These are phyloP conservation scores for Cynopterus sphinx DNA, from an alignment of 2,797 vertebrate species.

Conservation along the genomic window DNA sequence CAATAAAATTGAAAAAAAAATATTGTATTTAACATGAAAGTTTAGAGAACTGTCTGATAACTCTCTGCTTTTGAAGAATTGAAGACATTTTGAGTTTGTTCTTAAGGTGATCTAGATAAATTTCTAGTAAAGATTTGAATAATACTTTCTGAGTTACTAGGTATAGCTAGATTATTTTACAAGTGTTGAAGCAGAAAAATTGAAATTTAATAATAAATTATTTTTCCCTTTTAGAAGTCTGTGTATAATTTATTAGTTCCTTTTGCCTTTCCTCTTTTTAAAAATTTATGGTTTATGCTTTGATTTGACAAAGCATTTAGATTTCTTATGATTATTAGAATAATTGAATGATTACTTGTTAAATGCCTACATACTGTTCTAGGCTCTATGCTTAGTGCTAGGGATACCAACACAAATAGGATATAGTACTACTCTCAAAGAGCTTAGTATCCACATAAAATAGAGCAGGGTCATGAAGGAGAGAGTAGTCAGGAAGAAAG, in stretches of 20 bases:
- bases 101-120: background rate
- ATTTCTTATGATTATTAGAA: constrained; percentile 9
- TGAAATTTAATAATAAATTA: background rate
- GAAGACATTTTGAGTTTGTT: background rate
- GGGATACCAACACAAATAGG: background rate
- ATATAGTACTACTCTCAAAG: background rate
- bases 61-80: background rate
- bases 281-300: background rate
- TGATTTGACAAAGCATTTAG: constrained; percentile 10
- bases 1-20: background rate
- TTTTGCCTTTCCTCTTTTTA: background rate
- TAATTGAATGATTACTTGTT: background rate
- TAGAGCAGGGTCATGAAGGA: background rate
- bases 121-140: constrained; percentile 10
- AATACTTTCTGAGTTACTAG: background rate
- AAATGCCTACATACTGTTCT: background rate
- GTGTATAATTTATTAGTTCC: background rate
- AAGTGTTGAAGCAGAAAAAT: constrained; percentile 22
- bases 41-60: background rate
- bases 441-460: background rate
- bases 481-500: background rate
- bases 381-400: background rate
- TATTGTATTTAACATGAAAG: background rate
- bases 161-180: constrained; percentile 5
- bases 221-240: background rate